These are phyloP conservation scores for Tenebrio molitor DNA, from an alignment of 1,140 invertebrate species.

Conservation along the genomic window DNA sequence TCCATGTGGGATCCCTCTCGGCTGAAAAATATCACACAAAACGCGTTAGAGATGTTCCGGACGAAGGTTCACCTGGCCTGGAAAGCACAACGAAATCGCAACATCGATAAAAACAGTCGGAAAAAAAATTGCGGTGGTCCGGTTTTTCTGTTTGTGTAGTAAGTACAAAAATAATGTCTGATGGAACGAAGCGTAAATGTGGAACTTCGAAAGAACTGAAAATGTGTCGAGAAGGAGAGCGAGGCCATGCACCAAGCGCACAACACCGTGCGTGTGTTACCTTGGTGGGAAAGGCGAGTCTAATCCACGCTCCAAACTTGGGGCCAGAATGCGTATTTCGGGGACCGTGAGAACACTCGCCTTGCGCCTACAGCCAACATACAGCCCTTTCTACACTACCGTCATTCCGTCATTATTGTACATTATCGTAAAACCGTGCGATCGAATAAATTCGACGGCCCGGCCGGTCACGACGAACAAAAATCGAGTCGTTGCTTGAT, in stretches of 20 bases:
- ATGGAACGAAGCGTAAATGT: conserved; percentile 34
- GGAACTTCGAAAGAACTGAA: too few relatives aligned
- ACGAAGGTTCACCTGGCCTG: not conserved
- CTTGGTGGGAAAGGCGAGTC: conserved; percentile 67
- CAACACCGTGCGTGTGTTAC: conserved; percentile 56
- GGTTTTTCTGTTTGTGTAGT: too few relatives aligned
- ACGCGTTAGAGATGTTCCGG: not conserved
- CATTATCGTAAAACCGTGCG: too few relatives aligned
- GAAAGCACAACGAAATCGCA: conserved; percentile 19
- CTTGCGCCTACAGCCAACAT: conserved; percentile 74
- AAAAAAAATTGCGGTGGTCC: too few relatives aligned
- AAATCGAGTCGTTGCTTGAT: too few relatives aligned
- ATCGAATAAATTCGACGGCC: too few relatives aligned
- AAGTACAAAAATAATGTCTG: conserved; percentile 9
- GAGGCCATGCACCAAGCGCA: conserved; percentile 37
- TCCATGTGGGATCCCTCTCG: conserved; percentile 1
- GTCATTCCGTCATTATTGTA: conserved; percentile 50
- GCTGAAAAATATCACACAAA: conserved; percentile 11
- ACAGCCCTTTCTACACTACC: conserved; percentile 63
- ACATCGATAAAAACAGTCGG: conserved; percentile 14
- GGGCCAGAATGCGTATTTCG: conserved; percentile 82
- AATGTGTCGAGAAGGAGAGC: conserved; percentile 23
- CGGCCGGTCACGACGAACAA: too few relatives aligned
- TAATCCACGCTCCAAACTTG: conserved; percentile 81
- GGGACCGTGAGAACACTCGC: conserved; percentile 78